Base-by-base conservation (phyloP, 2,797 vertebrate genomes). In the Trichosurus vulpecula region DNA sequence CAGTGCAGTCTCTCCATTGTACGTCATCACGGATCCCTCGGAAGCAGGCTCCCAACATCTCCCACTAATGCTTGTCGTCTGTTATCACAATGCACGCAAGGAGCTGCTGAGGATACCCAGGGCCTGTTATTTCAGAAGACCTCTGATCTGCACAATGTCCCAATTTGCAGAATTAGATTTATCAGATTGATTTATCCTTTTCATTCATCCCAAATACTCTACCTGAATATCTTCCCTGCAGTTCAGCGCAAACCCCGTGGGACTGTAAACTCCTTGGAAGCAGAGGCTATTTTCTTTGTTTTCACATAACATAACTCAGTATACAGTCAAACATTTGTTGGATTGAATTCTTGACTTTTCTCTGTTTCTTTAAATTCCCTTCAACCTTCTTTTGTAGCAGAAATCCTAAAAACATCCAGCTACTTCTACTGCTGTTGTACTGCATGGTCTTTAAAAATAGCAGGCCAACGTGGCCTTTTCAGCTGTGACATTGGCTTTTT, bases 161-260 rank as follows among this genome's bases (percentile, higher is more conserved):
- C 22, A 47, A 47, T 25, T 47, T 47, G 19, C 81, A 81, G 61
- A 74, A 61, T 61, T 35, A 13, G 12, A 19, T n/a, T 66, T 16
- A n/a, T 66, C 66, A 35, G 12, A 35, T 66, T 35, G 66, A 66
- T 8, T 41, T n/a, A 16, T n/a, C 31, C 61, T 94, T 91, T 90
- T 31, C 55, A 66, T 52, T 95, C 52, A 2, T 92, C 92, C 90
- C n/a, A 27, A 96, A 95, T 53, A 74, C 30, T 92, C 81, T 55
- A 91, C 56, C 30, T 96, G n/a, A 47, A 25, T 25, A 81, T 47
- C n/a, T 81, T 47, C 74, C n/a, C 6, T 47, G 25, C 41, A 25
- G 74, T 47, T 47, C n/a, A 25, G 0, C 10, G 22, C 9, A 1
- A 25, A 81, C 19, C 31, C 66, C 41, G 81, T 47, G 6, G 2